Evolutionary conservation across 2,113 vertebrate species (phyloP).

Genomic region (Erythrocercus mccallii): DNA sequence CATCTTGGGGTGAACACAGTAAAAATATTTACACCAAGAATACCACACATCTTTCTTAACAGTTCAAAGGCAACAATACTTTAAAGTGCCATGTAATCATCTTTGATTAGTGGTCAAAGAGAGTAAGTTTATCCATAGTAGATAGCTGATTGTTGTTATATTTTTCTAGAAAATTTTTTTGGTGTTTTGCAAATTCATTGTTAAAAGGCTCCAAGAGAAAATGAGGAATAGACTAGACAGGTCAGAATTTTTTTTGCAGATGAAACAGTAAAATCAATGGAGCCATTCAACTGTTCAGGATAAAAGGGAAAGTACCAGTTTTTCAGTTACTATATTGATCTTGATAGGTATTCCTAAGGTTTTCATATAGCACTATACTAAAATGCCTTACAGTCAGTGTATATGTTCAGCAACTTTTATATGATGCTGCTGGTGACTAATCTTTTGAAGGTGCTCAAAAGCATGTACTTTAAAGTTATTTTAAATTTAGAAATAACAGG

Average conservation of each 20-base stretch:
- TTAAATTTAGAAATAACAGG: neutral
- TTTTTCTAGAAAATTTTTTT: neutral
- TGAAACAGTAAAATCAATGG: slow-evolving; percentile 7
- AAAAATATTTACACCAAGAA: neutral
- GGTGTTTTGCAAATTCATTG: neutral
- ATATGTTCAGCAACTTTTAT: neutral
- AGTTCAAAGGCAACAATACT: neutral
- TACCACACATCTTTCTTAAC: neutral
- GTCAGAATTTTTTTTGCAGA: neutral
- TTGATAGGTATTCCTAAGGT: neutral
- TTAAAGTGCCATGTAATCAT: neutral
- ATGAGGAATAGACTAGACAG: neutral
- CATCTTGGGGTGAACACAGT: neutral
- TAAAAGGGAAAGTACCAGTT: neutral
- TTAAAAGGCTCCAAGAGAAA: neutral
- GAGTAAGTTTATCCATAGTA: neutral
- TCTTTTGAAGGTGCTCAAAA: neutral
- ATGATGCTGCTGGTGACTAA: neutral
- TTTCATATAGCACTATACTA: neutral
- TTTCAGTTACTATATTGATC: neutral
- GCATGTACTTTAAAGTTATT: neutral
- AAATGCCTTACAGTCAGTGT: neutral
- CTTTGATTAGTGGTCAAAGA: neutral
- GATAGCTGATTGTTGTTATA: neutral
- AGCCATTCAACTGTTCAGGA: neutral